These are phyloP conservation scores for Rhopilema esculentum DNA, from an alignment of 30 jellyfish, hydroid and myxozoan genomes.

Conservation along the genomic window DNA sequence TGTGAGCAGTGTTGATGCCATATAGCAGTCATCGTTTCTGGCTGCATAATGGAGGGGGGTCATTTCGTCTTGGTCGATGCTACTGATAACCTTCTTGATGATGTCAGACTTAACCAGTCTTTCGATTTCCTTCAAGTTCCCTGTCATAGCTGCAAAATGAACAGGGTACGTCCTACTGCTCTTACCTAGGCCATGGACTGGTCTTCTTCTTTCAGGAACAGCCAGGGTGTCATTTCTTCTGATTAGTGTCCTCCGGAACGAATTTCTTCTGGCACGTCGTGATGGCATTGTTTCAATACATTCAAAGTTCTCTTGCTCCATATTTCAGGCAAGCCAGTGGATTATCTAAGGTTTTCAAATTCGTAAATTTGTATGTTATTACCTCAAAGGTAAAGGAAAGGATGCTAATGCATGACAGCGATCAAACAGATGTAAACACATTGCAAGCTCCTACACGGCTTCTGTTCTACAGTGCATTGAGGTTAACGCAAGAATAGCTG, in stretches of 20 bases:
- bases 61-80: constrained; percentile 1
- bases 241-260: background rate
- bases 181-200: background rate
- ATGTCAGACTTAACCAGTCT: background rate
- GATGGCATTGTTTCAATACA: background rate
- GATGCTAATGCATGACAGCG: background rate
- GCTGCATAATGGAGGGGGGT: constrained; percentile 21
- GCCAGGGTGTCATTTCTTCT: background rate
- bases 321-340: too few species aligned
- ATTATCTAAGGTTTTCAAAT: too few species aligned
- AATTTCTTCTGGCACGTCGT: background rate
- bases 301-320: background rate
- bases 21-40: background rate
- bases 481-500: background rate
- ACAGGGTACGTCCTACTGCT: background rate
- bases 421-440: background rate
- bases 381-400: background rate
- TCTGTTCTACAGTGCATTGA: background rate
- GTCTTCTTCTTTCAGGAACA: background rate
- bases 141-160: background rate
- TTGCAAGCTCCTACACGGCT: background rate
- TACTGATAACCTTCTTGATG: background rate
- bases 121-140: background rate
- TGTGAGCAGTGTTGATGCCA: background rate
- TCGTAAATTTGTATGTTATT: background rate